Percentiles rank a stretch among this genome's conserved stretches.
These are phyloP conservation scores for Phragmatobia fuliginosa DNA, from an alignment of 2,888 invertebrate species.

Conservation along the genomic window DNA sequence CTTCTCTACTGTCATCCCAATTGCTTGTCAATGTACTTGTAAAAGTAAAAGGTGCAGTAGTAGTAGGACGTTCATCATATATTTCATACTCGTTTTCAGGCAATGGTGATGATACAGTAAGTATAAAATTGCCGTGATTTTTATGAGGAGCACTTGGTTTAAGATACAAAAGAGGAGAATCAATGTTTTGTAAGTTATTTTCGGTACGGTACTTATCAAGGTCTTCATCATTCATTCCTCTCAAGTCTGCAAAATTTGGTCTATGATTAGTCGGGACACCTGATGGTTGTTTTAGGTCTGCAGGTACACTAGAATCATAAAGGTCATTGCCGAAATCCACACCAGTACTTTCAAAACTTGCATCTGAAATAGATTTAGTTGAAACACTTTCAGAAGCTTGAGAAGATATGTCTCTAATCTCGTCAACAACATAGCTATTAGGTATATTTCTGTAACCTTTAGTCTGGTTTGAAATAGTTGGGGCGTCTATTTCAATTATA, in stretches of 20 bases:
- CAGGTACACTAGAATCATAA: slow-evolving; percentile 66
- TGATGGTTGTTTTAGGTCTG: slow-evolving; percentile 61
- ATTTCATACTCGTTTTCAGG: slow-evolving; percentile 77
- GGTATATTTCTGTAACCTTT: slow-evolving; percentile 78
- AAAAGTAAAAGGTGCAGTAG: slow-evolving; percentile 56
- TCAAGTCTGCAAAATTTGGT: slow-evolving; percentile 73
- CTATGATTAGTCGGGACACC: slow-evolving; percentile 69
- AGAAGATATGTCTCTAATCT: slow-evolving; percentile 83
- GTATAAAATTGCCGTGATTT: slow-evolving; percentile 77
- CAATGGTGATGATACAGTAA: slow-evolving; percentile 64
- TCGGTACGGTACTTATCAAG: slow-evolving; percentile 81
- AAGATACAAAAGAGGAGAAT: slow-evolving; percentile 86
- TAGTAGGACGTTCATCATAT: slow-evolving; percentile 75
- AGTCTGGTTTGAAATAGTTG: slow-evolving; percentile 67
- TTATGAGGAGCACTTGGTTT: slow-evolving; percentile 85
- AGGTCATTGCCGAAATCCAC: slow-evolving; percentile 72
- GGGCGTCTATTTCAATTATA: slow-evolving; percentile 86
- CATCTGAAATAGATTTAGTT: slow-evolving; percentile 74
- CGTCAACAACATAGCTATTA: slow-evolving; percentile 73
- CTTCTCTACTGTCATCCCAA: slow-evolving; percentile 70
- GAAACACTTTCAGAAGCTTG: slow-evolving; percentile 82
- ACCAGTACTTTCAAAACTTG: slow-evolving; percentile 80
- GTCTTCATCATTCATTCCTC: slow-evolving; percentile 77
- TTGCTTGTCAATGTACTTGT: slow-evolving; percentile 53
- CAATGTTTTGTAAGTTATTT: slow-evolving; percentile 82